Base-by-base conservation (phyloP, 2,888 invertebrate genomes). In the Scaeva pyrastri region DNA sequence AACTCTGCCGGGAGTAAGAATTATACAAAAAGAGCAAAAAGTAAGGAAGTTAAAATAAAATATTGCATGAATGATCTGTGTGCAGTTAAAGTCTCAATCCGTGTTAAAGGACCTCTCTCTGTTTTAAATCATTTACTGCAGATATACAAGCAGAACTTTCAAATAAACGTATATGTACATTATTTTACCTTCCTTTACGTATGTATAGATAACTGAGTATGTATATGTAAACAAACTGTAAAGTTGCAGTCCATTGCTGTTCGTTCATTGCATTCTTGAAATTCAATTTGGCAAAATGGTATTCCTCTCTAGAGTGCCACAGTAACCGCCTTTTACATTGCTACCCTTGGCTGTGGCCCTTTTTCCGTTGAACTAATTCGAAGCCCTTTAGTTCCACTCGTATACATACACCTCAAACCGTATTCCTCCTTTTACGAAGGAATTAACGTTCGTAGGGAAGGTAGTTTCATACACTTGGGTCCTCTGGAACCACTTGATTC, bases 251-350 rank as follows among this genome's bases (percentile, higher is more conserved):
- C 66, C 80, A 52, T 75, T 23, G 39, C n/a, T 76, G 39, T 43
- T 64, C 58, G 36, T 45, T 72, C 72, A 45, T 85, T 21, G 60
- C 76, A 75, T 85, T 85, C 62, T 76, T 81, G 60, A 81, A 85
- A 85, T 85, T 85, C 76, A 85, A 85, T 85, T 85, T 85, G 76
- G 76, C 60, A 60, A 85, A 80, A 79, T 76, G 48, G 16, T 56
- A 43, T 80, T 80, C 16, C 64, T 71, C 72, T 72, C 52, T 31
- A 7, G 68, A 72, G 64, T 73, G 56, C 77, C 39, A 70, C 75
- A 70, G 68, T 50, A 60, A 71, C 26, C 39, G 23, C 10, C 39
- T 55, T 19, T 23, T 31, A 11, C 21, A 11, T 21, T 66, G 23
- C 66, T 39, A 19, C 23, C 45, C 45, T 26, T 43, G 19, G 52